These are phyloP conservation scores for Agonopterix heracliana DNA, from an alignment of 2,888 invertebrate species.

Conservation along the genomic window DNA sequence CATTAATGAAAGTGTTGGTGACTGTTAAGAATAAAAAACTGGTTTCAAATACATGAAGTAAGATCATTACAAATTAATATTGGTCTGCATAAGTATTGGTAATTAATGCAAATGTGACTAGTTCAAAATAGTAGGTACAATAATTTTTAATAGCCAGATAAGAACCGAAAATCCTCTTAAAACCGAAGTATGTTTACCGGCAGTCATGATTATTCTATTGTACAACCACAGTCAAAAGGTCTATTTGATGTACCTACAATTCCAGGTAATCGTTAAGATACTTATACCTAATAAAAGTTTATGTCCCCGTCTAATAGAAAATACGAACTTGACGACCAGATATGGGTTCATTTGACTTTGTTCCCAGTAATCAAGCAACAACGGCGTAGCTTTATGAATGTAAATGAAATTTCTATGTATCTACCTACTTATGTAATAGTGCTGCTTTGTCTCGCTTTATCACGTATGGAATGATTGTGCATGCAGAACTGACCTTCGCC, in stretches of 20 bases:
- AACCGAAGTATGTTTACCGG: too few relatives aligned
- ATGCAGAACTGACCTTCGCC: slow-evolving; percentile 56
- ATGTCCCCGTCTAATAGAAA: neutral
- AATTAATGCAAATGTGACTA: neutral
- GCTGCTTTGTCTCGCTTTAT: slow-evolving; percentile 30
- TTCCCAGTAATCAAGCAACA: slow-evolving; percentile 13
- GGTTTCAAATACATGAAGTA: slow-evolving; percentile 2
- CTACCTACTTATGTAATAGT: slow-evolving; percentile 26
- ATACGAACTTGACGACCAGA: neutral
- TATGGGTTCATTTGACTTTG: slow-evolving; percentile 15
- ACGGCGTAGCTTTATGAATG: slow-evolving; percentile 14
- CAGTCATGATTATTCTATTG: too few relatives aligned
- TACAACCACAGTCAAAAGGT: too few relatives aligned
- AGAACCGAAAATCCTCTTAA: neutral
- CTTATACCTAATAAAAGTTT: too few relatives aligned
- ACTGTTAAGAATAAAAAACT: slow-evolving; percentile 5
- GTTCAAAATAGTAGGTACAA: neutral
- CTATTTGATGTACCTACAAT: too few relatives aligned
- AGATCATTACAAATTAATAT: slow-evolving; percentile 6
- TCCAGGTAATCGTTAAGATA: too few relatives aligned
- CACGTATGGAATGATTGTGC: slow-evolving; percentile 36
- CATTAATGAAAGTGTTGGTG: slow-evolving; percentile 3
- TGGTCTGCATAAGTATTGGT: slow-evolving; percentile 1
- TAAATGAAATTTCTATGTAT: slow-evolving; percentile 23
- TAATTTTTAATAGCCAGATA: neutral